Percentiles rank a stretch among this genome's conserved stretches.
phyloP scores from a whole-genome alignment of 2,888 invertebrate species.

The Lasioglossum oenotherae region DNA sequence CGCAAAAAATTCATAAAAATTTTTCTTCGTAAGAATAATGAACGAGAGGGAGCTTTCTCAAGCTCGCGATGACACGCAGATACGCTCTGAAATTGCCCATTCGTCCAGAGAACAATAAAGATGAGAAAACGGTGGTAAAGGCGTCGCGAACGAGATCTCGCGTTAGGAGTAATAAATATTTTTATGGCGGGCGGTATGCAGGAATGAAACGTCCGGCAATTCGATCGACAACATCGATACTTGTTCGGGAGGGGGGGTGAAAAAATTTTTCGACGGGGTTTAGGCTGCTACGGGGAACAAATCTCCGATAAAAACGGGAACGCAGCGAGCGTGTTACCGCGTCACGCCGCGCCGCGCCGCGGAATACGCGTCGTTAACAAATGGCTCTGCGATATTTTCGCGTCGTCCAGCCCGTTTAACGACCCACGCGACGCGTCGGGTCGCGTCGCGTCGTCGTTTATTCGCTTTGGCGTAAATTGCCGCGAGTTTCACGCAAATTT shows the following conservation, averaged over 20 bases:
- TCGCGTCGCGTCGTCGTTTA: slow-evolving; percentile 24
- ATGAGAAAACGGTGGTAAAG: slow-evolving; percentile 22
- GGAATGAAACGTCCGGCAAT: slow-evolving; percentile 28
- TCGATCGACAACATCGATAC: slow-evolving; percentile 41
- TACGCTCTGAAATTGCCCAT: not conserved
- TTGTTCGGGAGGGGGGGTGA: not conserved
- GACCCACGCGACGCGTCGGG: slow-evolving; percentile 3
- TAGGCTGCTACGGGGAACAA: not conserved
- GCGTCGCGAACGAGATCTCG: not conserved
- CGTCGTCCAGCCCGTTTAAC: slow-evolving; percentile 32
- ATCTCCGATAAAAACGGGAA: slow-evolving; percentile 37
- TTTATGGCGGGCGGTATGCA: slow-evolving; percentile 20
- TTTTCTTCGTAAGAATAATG: not conserved
- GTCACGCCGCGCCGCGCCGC: slow-evolving; percentile 4
- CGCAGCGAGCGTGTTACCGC: not conserved
- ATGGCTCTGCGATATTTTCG: slow-evolving; percentile 44
- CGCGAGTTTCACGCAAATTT: slow-evolving; percentile 18
- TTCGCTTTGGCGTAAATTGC: slow-evolving; percentile 42
- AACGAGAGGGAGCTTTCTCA: not conserved
- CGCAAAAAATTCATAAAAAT: not conserved
- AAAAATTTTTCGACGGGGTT: slow-evolving; percentile 6
- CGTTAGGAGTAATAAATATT: slow-evolving; percentile 10
- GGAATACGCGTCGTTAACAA: slow-evolving; percentile 49
- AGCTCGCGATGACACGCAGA: not conserved
- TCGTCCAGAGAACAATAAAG: not conserved